Evolutionary conservation across 2,113 vertebrate genomes (phyloP).

Genomic region (Sander lucioperca): DNA sequence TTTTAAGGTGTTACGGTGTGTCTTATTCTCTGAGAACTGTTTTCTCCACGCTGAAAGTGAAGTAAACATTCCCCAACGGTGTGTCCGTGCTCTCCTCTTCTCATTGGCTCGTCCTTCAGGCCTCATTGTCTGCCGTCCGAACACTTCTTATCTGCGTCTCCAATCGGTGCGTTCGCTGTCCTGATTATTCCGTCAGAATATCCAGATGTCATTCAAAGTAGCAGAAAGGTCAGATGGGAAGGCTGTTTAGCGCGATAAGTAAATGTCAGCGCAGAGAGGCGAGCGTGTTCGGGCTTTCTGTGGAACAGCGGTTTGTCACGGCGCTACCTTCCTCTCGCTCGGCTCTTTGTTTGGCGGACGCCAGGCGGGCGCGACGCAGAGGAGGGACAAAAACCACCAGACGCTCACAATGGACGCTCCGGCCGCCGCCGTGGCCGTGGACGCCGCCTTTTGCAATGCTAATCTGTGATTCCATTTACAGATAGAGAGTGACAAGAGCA

Average conservation of each 20-base stretch:
- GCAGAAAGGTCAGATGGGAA: constrained; percentile 83
- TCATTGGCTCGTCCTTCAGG: background rate
- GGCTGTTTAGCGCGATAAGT: constrained; percentile 82
- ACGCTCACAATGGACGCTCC: constrained; percentile 72
- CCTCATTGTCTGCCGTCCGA: constrained; percentile 9
- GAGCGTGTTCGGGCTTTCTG: constrained; percentile 74
- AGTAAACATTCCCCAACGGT: constrained; percentile 33
- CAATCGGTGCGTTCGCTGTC: constrained; percentile 68
- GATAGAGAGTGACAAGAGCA: constrained; percentile 66
- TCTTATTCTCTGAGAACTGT: constrained; percentile 8
- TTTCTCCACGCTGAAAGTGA: constrained; percentile 3
- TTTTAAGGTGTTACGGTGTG: constrained; percentile 5
- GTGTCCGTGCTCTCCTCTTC: background rate
- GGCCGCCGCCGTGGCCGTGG: constrained; percentile 33
- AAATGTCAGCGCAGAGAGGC: constrained; percentile 80
- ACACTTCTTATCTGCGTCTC: constrained; percentile 46
- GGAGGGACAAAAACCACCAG: constrained; percentile 30
- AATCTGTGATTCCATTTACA: constrained; percentile 71
- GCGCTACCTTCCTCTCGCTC: constrained; percentile 6
- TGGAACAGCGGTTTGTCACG: constrained; percentile 80
- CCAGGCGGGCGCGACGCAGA: background rate
- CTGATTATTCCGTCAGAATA: constrained; percentile 79
- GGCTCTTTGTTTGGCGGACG: constrained; percentile 62
- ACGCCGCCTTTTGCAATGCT: constrained; percentile 74
- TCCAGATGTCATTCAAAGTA: constrained; percentile 84